phyloP scores from a whole-genome alignment of 1,140 invertebrate genomes.

The Popillia japonica region DNA sequence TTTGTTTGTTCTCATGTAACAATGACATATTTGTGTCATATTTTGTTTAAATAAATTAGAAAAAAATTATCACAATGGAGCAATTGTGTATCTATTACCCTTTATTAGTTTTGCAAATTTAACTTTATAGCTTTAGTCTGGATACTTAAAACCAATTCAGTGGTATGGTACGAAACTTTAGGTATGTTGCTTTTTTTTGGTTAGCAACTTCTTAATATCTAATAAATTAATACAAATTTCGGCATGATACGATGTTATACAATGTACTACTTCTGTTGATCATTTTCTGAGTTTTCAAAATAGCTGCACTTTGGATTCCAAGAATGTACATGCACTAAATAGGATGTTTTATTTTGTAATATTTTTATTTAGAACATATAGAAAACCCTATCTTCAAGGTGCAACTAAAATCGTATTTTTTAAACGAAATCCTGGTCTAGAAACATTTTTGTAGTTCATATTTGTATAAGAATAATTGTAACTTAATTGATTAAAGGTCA shows the following conservation, averaged over 20 bases:
- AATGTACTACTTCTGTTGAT: neutral
- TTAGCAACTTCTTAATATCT: conserved; percentile 12
- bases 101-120: neutral
- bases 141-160: neutral
- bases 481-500: conserved; percentile 33
- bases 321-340: conserved; percentile 18
- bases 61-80: neutral
- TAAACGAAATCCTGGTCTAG: conserved; percentile 3
- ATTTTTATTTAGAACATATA: neutral
- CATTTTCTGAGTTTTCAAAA: neutral
- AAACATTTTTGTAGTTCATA: conserved; percentile 32
- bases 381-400: conserved; percentile 14
- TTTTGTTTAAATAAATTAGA: conserved; percentile 24
- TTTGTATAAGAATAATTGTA: conserved; percentile 29
- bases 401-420: conserved; percentile 33
- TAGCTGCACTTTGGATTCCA: conserved; percentile 23
- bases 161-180: neutral
- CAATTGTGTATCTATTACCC: neutral
- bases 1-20: conserved; percentile 5
- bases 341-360: neutral
- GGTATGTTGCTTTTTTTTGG: conserved; percentile 15
- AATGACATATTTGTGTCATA: conserved; percentile 26
- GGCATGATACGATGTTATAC: neutral
- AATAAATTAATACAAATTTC: neutral
- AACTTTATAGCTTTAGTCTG: conserved; percentile 17